Conservation (phyloP, 2,797 vertebrate genomes). For the Carduelis carduelis region DNA sequence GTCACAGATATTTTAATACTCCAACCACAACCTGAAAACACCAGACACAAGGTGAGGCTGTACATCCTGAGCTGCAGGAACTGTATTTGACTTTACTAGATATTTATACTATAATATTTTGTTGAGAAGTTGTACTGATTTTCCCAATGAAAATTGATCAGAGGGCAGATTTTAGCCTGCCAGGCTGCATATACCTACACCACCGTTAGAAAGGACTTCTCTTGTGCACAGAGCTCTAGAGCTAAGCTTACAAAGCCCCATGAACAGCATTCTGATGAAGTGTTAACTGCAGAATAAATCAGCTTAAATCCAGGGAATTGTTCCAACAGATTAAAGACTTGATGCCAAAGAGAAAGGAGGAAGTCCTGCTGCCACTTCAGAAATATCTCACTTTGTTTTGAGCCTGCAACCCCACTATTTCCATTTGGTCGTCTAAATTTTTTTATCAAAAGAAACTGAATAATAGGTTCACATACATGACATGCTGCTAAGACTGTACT, state of each 20-base stretch:
- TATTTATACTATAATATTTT: neutral
- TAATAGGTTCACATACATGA: neutral
- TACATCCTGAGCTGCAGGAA: neutral
- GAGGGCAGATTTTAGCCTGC: neutral
- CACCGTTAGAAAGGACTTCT: neutral
- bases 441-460: neutral
- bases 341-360: neutral
- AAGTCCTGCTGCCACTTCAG: neutral
- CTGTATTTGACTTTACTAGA: neutral
- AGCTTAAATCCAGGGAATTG: neutral
- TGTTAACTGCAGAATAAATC: constrained; percentile 40
- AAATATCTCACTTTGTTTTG: neutral
- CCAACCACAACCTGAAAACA: neutral
- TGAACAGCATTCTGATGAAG: neutral
- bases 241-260: constrained; percentile 24
- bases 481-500: neutral
- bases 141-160: neutral
- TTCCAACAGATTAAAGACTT: constrained; percentile 15
- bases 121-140: neutral
- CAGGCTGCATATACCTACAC: neutral
- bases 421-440: neutral
- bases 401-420: neutral
- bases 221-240: neutral
- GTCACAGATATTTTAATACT: neutral
- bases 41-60: neutral